A percentile compares a stretch with the other conserved stretches of the same genome.
phyloP scores from a whole-genome alignment of 2,888 invertebrate species.

The Chymomyza amoena region DNA sequence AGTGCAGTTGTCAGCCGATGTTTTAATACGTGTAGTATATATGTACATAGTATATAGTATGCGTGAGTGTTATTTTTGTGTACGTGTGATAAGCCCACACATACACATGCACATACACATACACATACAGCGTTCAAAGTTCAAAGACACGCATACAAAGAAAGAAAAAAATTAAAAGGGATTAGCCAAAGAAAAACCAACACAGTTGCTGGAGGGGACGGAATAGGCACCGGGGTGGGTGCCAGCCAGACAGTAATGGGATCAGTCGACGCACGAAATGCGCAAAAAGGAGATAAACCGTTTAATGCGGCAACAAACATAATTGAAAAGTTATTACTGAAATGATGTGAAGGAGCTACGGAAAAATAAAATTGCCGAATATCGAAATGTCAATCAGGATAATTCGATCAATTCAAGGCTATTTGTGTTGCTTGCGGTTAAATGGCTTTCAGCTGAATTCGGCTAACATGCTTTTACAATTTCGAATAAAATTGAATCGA shows the following conservation, averaged over 20 bases:
- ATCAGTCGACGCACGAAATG: neutral
- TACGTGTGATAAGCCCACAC: neutral
- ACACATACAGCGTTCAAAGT: conserved; percentile 40
- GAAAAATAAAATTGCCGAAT: neutral
- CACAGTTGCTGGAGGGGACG: neutral
- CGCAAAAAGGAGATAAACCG: neutral
- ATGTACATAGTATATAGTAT: conserved; percentile 18
- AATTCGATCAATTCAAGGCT: neutral
- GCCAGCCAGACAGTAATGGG: neutral
- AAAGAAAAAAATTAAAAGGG: conserved; percentile 46
- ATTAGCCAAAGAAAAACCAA: conserved; percentile 31
- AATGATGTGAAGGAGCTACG: neutral
- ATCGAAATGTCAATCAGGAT: neutral
- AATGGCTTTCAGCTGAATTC: neutral
- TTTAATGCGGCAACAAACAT: neutral
- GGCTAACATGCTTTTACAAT: neutral
- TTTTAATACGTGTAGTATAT: neutral
- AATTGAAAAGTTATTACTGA: neutral
- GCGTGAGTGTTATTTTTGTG: conserved; percentile 9
- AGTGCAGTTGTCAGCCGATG: conserved; percentile 11
- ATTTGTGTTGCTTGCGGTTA: neutral
- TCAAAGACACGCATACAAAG: conserved; percentile 52
- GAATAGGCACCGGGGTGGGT: neutral
- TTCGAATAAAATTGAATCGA: neutral
- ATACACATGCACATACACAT: neutral